Conservation (phyloP, 2,797 vertebrate species). For the Parambassis ranga region DNA sequence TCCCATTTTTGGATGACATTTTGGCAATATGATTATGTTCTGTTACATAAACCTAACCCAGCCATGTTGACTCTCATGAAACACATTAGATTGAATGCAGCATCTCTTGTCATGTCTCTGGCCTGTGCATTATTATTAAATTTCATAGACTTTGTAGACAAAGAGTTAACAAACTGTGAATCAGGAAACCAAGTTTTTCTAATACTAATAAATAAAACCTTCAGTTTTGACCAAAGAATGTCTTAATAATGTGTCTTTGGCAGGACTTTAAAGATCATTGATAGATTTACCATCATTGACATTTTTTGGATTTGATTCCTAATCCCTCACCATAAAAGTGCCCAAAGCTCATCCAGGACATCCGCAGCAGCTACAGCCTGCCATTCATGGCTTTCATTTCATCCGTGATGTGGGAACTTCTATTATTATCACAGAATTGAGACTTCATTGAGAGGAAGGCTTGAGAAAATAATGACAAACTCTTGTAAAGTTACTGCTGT, state of each 20-base stretch:
- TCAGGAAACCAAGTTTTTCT: too few species aligned
- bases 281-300: background rate
- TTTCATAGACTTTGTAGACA: too few species aligned
- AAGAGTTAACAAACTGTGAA: too few species aligned
- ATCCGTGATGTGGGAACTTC: constrained; percentile 20
- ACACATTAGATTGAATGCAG: too few species aligned
- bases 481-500: constrained; percentile 53
- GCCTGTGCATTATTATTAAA: too few species aligned
- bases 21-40: too few species aligned
- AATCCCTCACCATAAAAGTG: background rate
- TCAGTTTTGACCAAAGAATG: too few species aligned
- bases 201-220: too few species aligned
- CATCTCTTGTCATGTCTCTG: too few species aligned
- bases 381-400: background rate
- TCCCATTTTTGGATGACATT: too few species aligned
- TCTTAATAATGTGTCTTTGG: background rate
- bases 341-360: background rate
- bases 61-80: too few species aligned
- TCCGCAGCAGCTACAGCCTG: background rate
- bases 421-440: constrained; percentile 25
- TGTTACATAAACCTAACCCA: too few species aligned
- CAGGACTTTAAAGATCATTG: background rate
- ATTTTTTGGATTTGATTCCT: background rate
- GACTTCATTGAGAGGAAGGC: constrained; percentile 26
- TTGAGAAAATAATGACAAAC: constrained; percentile 32